Evolutionary conservation across 2,888 invertebrate species (phyloP).

Genomic region (Gnatocerus cornutus): DNA sequence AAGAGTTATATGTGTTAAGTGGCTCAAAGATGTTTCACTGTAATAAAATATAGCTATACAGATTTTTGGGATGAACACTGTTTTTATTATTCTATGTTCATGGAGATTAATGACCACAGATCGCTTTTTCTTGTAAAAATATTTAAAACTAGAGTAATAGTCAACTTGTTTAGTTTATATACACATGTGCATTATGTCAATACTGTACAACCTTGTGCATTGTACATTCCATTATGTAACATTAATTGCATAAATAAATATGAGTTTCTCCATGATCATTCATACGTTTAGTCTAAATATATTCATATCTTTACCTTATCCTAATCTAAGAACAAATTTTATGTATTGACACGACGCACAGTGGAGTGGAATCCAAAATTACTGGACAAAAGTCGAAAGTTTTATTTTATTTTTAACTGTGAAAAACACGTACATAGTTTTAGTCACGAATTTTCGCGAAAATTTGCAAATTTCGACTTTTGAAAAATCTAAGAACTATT

Average conservation of each 20-base stretch:
- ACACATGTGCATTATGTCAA: conserved; percentile 24
- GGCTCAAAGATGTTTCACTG: conserved; percentile 40
- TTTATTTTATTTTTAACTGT: too few species aligned
- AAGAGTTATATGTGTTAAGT: conserved; percentile 33
- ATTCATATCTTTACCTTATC: too few species aligned
- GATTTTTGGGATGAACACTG: conserved; percentile 33
- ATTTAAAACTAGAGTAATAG: conserved; percentile 16
- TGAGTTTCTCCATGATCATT: conserved; percentile 38
- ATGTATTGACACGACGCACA: too few species aligned
- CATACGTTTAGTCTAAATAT: background rate
- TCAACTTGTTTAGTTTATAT: conserved; percentile 21
- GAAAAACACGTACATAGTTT: too few species aligned
- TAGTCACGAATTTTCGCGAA: too few species aligned
- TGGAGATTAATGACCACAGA: conserved; percentile 38
- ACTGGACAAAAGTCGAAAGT: too few species aligned
- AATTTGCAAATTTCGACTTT: too few species aligned
- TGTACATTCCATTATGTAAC: conserved; percentile 44
- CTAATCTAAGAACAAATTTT: too few species aligned
- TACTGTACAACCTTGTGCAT: conserved; percentile 33
- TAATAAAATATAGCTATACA: conserved; percentile 35
- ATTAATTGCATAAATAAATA: conserved; percentile 35
- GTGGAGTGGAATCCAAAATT: too few species aligned
- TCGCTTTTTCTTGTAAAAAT: conserved; percentile 27
- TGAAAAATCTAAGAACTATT: too few species aligned
- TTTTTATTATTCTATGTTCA: conserved; percentile 35